A percentile compares a stretch with the other conserved stretches of the same genome.
Conservation (phyloP, 2,797 vertebrate species). For the Falco novaeseelandiae region DNA sequence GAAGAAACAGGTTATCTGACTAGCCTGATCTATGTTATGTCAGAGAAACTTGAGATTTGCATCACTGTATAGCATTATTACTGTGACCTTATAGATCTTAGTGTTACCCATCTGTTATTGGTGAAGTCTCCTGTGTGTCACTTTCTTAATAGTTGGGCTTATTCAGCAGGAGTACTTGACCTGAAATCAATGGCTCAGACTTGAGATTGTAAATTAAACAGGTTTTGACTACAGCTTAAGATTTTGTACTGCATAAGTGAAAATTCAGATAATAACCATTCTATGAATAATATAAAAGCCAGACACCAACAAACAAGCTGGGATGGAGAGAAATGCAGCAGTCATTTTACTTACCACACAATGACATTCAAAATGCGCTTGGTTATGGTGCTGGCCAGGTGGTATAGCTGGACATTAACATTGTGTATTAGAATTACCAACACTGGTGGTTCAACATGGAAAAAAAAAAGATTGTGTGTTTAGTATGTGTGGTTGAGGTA, state of each 20-base stretch:
- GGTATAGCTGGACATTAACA: background rate
- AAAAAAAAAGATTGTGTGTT: background rate
- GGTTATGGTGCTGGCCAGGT: background rate
- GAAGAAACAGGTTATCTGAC: background rate
- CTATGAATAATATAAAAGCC: constrained; percentile 75
- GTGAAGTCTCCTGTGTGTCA: constrained; percentile 71
- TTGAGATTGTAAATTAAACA: constrained; percentile 77
- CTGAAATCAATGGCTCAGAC: constrained; percentile 84
- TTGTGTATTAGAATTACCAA: background rate
- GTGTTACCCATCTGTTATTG: constrained; percentile 69
- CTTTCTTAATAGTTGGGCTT: constrained; percentile 76
- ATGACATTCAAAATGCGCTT: background rate
- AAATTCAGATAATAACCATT: constrained; percentile 66
- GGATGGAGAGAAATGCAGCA: background rate
- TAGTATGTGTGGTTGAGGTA: background rate
- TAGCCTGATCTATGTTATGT: background rate
- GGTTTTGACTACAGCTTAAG: constrained; percentile 81
- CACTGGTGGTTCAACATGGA: background rate
- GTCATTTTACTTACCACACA: background rate
- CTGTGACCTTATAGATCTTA: constrained; percentile 78
- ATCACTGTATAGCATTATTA: constrained; percentile 17
- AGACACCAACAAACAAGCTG: constrained; percentile 28
- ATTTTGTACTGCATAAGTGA: constrained; percentile 75
- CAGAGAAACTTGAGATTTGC: constrained; percentile 24
- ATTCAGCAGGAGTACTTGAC: constrained; percentile 81